Percentiles rank a stretch among this genome's conserved stretches.
Conservation (phyloP, 2,113 vertebrate species). For the Narcine bancroftii region DNA sequence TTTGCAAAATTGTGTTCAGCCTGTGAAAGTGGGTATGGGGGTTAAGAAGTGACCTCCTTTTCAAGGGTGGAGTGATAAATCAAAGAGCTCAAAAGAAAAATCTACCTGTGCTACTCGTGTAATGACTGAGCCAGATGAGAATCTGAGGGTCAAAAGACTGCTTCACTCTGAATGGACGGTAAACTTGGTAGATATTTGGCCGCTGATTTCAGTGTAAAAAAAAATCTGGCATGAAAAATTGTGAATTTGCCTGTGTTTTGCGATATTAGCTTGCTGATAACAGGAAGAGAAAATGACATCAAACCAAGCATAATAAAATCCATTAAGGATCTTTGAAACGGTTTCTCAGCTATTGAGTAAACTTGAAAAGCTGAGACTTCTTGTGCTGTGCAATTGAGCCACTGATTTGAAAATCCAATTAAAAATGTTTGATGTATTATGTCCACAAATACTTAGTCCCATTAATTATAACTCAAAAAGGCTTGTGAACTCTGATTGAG, state of each 20-base stretch:
- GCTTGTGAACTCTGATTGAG: too few relatives aligned
- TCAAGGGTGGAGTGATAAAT: not conserved
- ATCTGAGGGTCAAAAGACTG: not conserved
- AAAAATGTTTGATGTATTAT: not conserved
- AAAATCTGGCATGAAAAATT: not conserved
- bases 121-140: not conserved
- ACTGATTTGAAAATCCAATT: not conserved
- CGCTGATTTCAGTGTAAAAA: not conserved
- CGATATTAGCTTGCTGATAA: not conserved
- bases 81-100: not conserved
- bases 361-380: not conserved
- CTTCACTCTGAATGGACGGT: not conserved
- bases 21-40: not conserved
- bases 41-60: not conserved
- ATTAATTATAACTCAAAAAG: too few relatives aligned
- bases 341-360: not conserved
- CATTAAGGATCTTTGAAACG: not conserved
- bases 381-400: not conserved
- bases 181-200: not conserved
- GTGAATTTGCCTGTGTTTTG: not conserved
- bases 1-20: not conserved
- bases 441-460: too few relatives aligned
- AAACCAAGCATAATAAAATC: not conserved
- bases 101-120: not conserved
- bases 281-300: not conserved